phyloP scores from a whole-genome alignment of 2,888 invertebrate genomes.

The Caenorhabditis doughertyi region DNA sequence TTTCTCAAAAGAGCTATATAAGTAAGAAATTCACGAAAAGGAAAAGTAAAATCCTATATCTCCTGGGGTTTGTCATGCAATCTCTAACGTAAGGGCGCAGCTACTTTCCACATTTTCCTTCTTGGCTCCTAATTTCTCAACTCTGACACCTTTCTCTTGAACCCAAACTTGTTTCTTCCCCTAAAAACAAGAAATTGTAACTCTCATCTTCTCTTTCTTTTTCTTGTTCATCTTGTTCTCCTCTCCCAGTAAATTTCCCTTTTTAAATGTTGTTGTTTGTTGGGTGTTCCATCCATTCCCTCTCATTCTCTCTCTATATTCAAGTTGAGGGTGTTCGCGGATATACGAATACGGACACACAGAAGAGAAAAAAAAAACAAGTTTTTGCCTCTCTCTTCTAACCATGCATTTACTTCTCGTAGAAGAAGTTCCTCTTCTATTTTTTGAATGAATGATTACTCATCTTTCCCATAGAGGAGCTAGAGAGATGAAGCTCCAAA shows the following conservation, averaged over 20 bases:
- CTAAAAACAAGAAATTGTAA: neutral
- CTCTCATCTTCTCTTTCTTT: neutral
- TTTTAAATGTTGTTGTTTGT: constrained; percentile 20
- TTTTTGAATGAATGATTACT: neutral
- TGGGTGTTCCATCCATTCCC: neutral
- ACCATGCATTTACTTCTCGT: constrained; percentile 37
- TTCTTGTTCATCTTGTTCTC: too few species aligned
- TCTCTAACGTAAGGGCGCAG: too few species aligned
- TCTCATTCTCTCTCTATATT: neutral
- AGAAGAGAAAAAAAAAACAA: constrained; percentile 21
- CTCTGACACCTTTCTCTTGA: too few species aligned
- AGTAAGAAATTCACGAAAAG: too few species aligned
- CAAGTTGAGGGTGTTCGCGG: constrained; percentile 32
- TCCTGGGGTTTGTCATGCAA: too few species aligned
- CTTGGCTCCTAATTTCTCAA: too few species aligned
- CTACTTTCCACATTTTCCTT: too few species aligned
- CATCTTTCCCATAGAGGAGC: neutral
- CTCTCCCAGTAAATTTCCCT: constrained; percentile 8
- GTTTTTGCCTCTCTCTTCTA: constrained; percentile 21
- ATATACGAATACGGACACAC: constrained; percentile 29
- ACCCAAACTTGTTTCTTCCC: neutral
- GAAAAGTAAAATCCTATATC: too few species aligned
- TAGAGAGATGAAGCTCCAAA: neutral
- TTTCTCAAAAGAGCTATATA: too few species aligned
- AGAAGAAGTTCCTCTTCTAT: neutral